Conservation (phyloP, 2,888 invertebrate species). For the Flexamia atlantica region DNA sequence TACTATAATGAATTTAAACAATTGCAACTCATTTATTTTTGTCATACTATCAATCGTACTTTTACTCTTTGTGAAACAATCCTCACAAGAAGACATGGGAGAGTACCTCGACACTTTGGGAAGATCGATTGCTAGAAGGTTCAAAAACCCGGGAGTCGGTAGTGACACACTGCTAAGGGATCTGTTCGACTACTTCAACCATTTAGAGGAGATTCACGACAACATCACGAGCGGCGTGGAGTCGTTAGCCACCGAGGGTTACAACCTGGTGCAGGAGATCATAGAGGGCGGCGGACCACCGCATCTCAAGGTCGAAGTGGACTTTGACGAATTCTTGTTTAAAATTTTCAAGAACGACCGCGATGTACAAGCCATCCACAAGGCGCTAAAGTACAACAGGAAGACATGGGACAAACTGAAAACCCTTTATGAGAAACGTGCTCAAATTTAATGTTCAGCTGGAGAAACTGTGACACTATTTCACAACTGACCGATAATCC, state of each 20-base stretch:
- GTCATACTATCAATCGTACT: neutral
- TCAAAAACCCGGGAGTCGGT: neutral
- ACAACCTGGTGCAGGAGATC: slow-evolving; percentile 34
- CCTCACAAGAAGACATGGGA: slow-evolving; percentile 9
- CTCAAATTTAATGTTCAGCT: slow-evolving; percentile 12
- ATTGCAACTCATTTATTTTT: neutral
- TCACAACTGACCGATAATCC: too few relatives aligned
- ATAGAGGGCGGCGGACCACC: slow-evolving; percentile 45
- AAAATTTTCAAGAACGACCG: slow-evolving; percentile 53
- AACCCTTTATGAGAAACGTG: slow-evolving; percentile 22
- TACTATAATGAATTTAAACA: slow-evolving; percentile 3
- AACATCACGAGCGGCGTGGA: slow-evolving; percentile 37
- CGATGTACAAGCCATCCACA: slow-evolving; percentile 31
- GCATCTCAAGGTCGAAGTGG: slow-evolving; percentile 36
- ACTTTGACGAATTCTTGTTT: slow-evolving; percentile 46
- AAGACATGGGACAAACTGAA: slow-evolving; percentile 43
- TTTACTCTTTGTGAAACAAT: neutral
- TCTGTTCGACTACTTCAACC: slow-evolving; percentile 46
- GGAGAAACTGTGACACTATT: too few relatives aligned
- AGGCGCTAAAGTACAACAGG: slow-evolving; percentile 20
- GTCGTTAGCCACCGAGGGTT: neutral
- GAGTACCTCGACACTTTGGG: slow-evolving; percentile 17
- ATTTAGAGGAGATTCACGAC: slow-evolving; percentile 50
- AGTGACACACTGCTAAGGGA: slow-evolving; percentile 38
- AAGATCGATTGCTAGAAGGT: slow-evolving; percentile 8